These are phyloP conservation scores for Caenorhabditis panamensis DNA, from an alignment of 2,888 invertebrate genomes.

Conservation along the genomic window DNA sequence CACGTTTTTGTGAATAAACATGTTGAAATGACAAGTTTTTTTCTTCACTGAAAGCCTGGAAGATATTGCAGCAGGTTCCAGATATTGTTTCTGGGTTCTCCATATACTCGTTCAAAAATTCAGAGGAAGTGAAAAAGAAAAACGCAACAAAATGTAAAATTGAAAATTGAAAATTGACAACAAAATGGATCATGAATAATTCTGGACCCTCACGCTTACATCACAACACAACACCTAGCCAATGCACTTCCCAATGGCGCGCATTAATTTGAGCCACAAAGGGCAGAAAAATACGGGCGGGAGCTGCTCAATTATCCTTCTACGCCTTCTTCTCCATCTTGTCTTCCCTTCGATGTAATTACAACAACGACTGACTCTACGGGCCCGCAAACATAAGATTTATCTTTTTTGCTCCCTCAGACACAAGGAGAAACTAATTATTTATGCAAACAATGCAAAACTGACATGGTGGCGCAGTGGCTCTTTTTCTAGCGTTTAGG, in stretches of 20 bases:
- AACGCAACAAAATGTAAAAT: conserved; percentile 18
- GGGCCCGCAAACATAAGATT: conserved; percentile 40
- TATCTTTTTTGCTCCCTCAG: conserved; percentile 29
- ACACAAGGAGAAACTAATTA: conserved; percentile 30
- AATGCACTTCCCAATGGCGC: conserved; percentile 25
- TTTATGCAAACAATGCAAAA: conserved; percentile 51
- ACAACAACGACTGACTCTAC: conserved; percentile 39
- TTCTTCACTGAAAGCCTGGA: not conserved
- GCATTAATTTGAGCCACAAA: conserved; percentile 47
- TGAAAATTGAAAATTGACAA: not conserved
- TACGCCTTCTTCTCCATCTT: not conserved
- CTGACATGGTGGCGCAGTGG: conserved; percentile 26
- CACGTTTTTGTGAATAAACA: conserved; percentile 41
- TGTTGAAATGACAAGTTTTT: conserved; percentile 7
- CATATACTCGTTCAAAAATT: no score
- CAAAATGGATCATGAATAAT: conserved; percentile 46
- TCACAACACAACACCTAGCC: conserved; percentile 39
- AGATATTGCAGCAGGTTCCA: no score
- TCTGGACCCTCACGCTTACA: not conserved
- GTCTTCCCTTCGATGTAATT: conserved; percentile 41
- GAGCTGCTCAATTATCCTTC: conserved; percentile 45
- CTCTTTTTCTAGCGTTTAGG: not conserved
- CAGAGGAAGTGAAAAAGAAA: no score
- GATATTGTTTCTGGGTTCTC: no score
- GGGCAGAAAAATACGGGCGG: conserved; percentile 12